Evolutionary conservation across 1,140 invertebrate genomes (phyloP), one percentile per base, ranked within the genome.

Genomic region (Whitmania pigra): DNA sequence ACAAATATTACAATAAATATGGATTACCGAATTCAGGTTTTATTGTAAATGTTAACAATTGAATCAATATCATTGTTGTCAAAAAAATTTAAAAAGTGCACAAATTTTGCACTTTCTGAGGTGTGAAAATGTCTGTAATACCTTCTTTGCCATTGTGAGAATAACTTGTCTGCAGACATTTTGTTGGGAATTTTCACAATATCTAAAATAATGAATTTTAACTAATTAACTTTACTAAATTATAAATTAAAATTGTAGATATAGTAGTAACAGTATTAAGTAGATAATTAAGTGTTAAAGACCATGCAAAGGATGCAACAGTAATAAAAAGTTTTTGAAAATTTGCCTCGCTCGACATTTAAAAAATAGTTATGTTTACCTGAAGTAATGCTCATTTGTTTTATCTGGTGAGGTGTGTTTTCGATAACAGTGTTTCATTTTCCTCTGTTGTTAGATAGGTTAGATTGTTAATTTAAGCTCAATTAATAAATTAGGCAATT

Each of bases 401-500:
- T 70, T 75, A 29, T 76, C 75, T 11, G 74, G 73, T 53, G 72
- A 74, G 60, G 77, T 78, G 70, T 81, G 77, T 57, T 78, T 76
- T 27, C 77, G 75, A 74, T 81, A 80, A 17, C 76, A 78, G 69
- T 75, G 77, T 53, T 78, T 78, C 73, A 79, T 79, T 72, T 80
- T 80, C 66, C 78, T 79, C 74, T 82, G 53, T 13, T 18, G 18
- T 54, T 29, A 17, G 31, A 72, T 49, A 15, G 43, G 9, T 49
- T 49, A 7, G 31, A 3, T 49, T 11, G 9, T 49, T 49, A 7
- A 13, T 11, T 49, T 15, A 49, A 15, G 15, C 13, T 49, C 43
- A 49, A 1, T 49, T 49, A 49, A 49, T 49, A 49, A 49, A 11
- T 17, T 15, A 17, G 2, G 5, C 9, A 49, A 15, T 11, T 49